Evolutionary conservation across 1,140 invertebrate genomes (phyloP).

Genomic region (Papilio aristodemus): DNA sequence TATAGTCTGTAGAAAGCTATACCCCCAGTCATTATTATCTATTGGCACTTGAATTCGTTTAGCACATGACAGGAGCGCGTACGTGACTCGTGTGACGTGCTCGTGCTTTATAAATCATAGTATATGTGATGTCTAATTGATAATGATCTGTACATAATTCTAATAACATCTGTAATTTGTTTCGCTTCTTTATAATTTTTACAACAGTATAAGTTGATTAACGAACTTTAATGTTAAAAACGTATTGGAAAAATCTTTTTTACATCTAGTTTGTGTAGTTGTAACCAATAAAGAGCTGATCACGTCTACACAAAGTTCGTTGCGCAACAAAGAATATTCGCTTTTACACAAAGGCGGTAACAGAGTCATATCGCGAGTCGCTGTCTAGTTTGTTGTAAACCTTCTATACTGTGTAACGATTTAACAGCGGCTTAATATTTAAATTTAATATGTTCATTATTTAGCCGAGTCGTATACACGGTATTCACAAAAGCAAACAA

Average conservation of each 20-base stretch:
- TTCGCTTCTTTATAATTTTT: not conserved
- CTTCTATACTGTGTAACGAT: not conserved
- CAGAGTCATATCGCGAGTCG: too few species aligned
- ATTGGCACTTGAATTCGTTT: not conserved
- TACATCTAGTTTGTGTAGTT: too few species aligned
- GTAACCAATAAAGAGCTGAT: not conserved
- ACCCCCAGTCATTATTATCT: not conserved
- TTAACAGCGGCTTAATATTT: not conserved
- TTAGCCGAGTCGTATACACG: not conserved
- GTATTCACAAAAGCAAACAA: not conserved
- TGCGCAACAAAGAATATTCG: too few species aligned
- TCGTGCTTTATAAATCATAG: not conserved
- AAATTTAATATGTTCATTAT: not conserved
- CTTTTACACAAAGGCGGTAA: too few species aligned
- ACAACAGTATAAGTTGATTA: not conserved
- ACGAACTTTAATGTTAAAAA: not conserved
- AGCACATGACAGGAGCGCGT: not conserved
- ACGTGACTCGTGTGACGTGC: slow-evolving; percentile 7
- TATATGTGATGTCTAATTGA: not conserved
- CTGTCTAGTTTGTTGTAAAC: too few species aligned
- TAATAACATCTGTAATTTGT: not conserved
- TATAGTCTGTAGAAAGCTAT: not conserved
- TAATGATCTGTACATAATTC: not conserved
- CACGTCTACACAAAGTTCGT: not conserved
- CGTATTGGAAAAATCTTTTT: not conserved